Evolutionary conservation across 2,113 vertebrate species (phyloP).

Genomic region (Tilapia sparmanii): DNA sequence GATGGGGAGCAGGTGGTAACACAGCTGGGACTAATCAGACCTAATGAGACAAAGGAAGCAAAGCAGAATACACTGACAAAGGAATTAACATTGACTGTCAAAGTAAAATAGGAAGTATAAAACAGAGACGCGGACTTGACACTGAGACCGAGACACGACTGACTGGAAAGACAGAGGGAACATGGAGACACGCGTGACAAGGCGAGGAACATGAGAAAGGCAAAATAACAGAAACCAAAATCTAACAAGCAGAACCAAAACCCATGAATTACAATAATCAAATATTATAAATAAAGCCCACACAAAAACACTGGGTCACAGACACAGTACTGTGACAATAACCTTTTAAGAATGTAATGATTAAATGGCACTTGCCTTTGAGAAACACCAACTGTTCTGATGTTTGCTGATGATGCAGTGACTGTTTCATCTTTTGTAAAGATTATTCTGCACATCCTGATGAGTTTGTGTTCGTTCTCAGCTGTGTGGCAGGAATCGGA

Average conservation of each 20-base stretch:
- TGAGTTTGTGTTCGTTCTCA: neutral
- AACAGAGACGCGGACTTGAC: neutral
- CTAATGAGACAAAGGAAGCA: neutral
- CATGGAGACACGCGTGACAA: accelerated
- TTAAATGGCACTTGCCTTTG: accelerated
- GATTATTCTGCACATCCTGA: neutral
- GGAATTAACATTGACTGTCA: neutral
- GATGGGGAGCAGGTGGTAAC: neutral
- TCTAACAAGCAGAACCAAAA: neutral
- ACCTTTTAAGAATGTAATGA: neutral
- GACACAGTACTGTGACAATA: neutral
- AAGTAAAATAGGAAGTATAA: neutral
- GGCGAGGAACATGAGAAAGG: neutral
- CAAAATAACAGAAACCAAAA: neutral
- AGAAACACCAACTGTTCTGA: accelerated
- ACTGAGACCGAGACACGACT: neutral
- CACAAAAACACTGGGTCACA: neutral
- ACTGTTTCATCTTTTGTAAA: accelerated
- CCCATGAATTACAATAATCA: accelerated
- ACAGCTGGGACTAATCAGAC: neutral
- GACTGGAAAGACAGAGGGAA: neutral
- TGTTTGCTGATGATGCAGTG: neutral
- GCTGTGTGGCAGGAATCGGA: accelerated
- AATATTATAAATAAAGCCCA: neutral
- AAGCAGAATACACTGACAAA: accelerated